Evolutionary conservation across 2,113 vertebrate genomes (phyloP).

Genomic region (Brachypteracias leptosomus): DNA sequence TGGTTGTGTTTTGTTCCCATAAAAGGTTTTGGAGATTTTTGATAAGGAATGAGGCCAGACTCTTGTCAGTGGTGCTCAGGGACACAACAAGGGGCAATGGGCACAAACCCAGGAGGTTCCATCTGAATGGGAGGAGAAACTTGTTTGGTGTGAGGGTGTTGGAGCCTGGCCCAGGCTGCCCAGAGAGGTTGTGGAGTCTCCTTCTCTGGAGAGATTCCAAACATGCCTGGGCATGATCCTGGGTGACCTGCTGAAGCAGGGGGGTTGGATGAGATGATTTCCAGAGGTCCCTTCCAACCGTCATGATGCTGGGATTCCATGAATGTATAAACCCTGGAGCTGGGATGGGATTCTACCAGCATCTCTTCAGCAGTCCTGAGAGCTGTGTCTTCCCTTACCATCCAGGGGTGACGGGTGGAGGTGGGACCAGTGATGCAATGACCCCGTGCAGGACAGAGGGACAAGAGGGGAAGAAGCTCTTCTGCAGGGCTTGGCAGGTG

Average conservation of each 20-base stretch:
- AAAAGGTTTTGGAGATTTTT: background rate
- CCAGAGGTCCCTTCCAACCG: background rate
- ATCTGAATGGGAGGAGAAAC: background rate
- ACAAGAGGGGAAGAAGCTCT: background rate
- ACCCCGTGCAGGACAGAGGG: background rate
- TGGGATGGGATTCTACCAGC: background rate
- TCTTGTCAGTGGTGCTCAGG: background rate
- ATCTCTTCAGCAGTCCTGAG: fast-evolving
- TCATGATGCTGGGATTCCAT: background rate
- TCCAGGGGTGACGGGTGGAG: fast-evolving
- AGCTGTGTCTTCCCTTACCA: background rate
- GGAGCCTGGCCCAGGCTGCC: background rate
- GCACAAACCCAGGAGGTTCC: background rate
- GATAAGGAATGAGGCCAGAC: background rate
- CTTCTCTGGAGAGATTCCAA: background rate
- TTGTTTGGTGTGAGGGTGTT: background rate
- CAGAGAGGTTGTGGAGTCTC: no score
- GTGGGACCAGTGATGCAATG: fast-evolving
- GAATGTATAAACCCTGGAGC: background rate
- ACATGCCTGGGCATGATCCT: background rate
- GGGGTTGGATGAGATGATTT: background rate
- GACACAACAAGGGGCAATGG: background rate
- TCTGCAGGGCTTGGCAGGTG: conserved; percentile 42
- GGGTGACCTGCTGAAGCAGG: background rate
- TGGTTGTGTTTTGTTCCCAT: background rate